Evolutionary conservation across 2,888 invertebrate genomes (phyloP), one percentile per base, ranked within the genome.

Genomic region (Tetragnatha montana): DNA sequence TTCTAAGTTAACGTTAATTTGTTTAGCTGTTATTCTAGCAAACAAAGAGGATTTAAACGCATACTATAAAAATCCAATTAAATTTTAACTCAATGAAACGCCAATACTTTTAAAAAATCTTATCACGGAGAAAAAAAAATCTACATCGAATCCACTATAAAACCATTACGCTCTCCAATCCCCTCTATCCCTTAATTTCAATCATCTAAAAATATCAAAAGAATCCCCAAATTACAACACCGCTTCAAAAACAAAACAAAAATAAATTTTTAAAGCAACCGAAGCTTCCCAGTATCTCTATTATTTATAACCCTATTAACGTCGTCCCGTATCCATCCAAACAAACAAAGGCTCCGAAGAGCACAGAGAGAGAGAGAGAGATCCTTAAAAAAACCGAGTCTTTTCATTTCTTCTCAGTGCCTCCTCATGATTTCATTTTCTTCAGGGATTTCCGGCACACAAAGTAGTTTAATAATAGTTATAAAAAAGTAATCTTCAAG

Each of bases 401-500:
- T 60, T 60, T 71, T 82, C 51, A 82, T 82, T 82, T 82, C 81
- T 71, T 82, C 51, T 22, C 49, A 82, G 35, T 60, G 0, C 60
- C 60, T 60, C 71, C 73, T 82, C 82, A 82, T 60, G 82, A 74
- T 82, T 82, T 85, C 85, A 60, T 50, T 69, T 79, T 79, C 85
- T 85, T 79, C 79, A 50, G 79, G 60, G 78, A 85, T 85, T 85
- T 51, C 85, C 71, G 47, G 47, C 75, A 10, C 8, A 49, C 75
- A 75, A 47, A 35, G 75, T 35, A 70, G 73, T 69, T 81, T 82
- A 82, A 82, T 73, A 82, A 82, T 82, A 49, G 21, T 82, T 82
- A 21, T 74, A 82, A 82, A 82, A 81, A 80, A 79, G 68, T 68
- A 86, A 86, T 86, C 73, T 80, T 71, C 86, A 80, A 80, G 73